A percentile compares a stretch with the other conserved stretches of the same genome.
Conservation (phyloP, 1,140 invertebrate genomes). For the Bicyclus anynana region DNA sequence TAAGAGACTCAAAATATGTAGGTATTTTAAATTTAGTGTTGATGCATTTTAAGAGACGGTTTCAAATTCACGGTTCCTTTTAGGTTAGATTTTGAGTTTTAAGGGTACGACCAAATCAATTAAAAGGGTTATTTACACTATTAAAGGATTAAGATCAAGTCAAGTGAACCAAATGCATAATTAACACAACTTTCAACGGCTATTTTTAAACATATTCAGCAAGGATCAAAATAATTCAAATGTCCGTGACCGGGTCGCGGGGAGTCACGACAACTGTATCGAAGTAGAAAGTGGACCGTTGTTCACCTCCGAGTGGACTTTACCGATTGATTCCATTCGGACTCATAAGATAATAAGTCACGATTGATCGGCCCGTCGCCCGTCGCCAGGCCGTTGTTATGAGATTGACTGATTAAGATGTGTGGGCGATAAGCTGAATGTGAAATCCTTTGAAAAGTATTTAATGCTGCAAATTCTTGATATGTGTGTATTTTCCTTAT, state of each 20-base stretch:
- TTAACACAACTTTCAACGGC: background rate
- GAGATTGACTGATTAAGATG: conserved; percentile 34
- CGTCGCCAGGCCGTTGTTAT: conserved; percentile 36
- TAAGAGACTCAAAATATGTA: no score
- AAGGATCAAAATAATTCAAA: conserved; percentile 22
- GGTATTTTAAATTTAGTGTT: no score
- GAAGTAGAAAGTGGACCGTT: conserved; percentile 56
- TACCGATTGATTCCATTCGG: conserved; percentile 47
- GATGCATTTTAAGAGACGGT: no score
- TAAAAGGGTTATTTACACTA: no score
- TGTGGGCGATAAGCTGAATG: conserved; percentile 26
- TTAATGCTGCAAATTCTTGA: background rate
- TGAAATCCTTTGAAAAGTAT: background rate
- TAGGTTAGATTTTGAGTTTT: no score
- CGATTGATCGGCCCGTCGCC: conserved; percentile 62
- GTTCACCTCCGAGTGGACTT: conserved; percentile 42
- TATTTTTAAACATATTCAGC: conserved; percentile 1
- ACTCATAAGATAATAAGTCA: conserved; percentile 52
- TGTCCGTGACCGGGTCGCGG: conserved; percentile 24
- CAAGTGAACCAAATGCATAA: no score
- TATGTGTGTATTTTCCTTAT: background rate
- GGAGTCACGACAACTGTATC: conserved; percentile 40
- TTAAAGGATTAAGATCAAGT: no score
- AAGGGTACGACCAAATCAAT: no score
- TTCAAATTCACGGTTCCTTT: no score